These are phyloP conservation scores for Micronisus gabar DNA, from an alignment of 2,113 vertebrate genomes.

Conservation along the genomic window DNA sequence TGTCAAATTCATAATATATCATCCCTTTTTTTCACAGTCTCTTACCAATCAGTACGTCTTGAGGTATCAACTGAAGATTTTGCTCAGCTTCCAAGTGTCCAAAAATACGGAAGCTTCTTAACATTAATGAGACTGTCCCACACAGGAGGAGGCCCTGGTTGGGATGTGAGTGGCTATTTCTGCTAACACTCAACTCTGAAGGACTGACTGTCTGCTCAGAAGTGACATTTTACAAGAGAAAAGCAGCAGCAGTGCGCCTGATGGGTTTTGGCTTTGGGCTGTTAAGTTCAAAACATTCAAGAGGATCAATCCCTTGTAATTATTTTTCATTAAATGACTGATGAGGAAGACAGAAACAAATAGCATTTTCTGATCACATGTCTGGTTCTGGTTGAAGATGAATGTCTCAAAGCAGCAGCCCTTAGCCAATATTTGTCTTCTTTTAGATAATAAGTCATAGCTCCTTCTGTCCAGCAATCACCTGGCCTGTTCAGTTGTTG, in stretches of 20 bases:
- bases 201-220: background rate
- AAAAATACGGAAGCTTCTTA: background rate
- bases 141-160: background rate
- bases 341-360: background rate
- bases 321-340: background rate
- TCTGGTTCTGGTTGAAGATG: background rate
- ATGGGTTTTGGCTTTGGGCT: background rate
- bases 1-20: background rate
- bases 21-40: background rate
- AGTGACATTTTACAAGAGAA: background rate
- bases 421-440: background rate
- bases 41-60: background rate
- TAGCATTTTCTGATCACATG: background rate
- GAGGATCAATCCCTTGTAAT: background rate
- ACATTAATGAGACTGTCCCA: background rate
- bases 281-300: background rate
- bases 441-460: background rate
- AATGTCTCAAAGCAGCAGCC: background rate
- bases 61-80: background rate
- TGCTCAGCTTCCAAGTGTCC: background rate
- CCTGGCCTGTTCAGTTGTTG: background rate
- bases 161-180: background rate
- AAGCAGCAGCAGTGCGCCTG: background rate
- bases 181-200: background rate
- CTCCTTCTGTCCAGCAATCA: background rate